Evolutionary conservation across 2,888 invertebrate genomes (phyloP).

Genomic region (Polyommatus icarus): DNA sequence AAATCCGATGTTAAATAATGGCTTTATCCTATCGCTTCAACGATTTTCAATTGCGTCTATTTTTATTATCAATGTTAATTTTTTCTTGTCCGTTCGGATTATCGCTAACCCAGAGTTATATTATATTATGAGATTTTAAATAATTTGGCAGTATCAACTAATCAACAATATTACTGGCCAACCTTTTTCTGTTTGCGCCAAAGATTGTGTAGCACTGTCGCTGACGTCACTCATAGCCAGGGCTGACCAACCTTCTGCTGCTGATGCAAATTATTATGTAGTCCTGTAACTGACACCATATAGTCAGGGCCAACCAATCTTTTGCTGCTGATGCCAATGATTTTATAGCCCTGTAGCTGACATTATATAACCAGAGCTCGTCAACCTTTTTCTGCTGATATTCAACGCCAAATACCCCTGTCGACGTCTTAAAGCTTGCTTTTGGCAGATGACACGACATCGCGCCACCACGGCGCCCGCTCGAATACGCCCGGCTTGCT

Average conservation of each 20-base stretch:
- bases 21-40: no score
- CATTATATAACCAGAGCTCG: not conserved
- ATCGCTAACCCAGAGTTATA: not conserved
- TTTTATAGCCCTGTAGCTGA: not conserved
- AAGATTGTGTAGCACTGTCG: not conserved
- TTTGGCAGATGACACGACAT: conserved; percentile 52
- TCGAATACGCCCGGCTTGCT: conserved; percentile 85
- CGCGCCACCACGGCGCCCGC: conserved; percentile 87
- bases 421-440: conserved; percentile 59
- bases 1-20: no score
- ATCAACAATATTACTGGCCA: not conserved
- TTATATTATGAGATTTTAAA: not conserved
- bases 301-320: not conserved
- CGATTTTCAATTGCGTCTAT: no score
- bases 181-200: not conserved
- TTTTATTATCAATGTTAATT: no score
- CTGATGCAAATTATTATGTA: not conserved
- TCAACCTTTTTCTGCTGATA: not conserved
- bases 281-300: not conserved
- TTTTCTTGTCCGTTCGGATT: no score
- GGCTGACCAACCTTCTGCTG: not conserved
- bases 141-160: not conserved
- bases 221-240: not conserved
- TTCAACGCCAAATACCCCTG: not conserved
- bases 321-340: not conserved